A percentile compares a stretch with the other conserved stretches of the same genome.
Evolutionary conservation across 2,888 invertebrate genomes (phyloP).

Genomic region (Drosophila seclusa): DNA sequence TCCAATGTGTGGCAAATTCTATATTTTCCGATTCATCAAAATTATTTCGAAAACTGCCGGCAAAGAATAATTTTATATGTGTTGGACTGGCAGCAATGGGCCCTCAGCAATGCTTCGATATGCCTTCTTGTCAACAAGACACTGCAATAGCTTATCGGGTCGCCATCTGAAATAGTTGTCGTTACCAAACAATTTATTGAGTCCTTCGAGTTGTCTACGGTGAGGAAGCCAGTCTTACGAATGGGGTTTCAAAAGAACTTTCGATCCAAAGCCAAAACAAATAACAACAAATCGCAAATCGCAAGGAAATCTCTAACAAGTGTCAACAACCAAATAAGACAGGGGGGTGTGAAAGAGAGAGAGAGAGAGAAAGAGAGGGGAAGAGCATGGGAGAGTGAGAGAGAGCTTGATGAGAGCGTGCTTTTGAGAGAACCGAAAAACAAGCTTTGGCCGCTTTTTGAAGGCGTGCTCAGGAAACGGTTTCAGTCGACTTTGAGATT

Average conservation of each 20-base stretch:
- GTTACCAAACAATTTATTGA: slow-evolving; percentile 55
- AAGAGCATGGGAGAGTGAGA: slow-evolving; percentile 20
- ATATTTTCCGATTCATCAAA: background rate
- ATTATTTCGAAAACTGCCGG: background rate
- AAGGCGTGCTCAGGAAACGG: slow-evolving; percentile 48
- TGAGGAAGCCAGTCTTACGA: slow-evolving; percentile 7
- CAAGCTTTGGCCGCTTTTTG: slow-evolving; percentile 33
- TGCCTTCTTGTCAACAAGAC: background rate
- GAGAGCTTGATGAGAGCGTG: slow-evolving; percentile 39
- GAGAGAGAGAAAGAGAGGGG: slow-evolving; percentile 10
- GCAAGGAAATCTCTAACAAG: slow-evolving; percentile 72
- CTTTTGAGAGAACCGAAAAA: slow-evolving; percentile 24
- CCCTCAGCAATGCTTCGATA: background rate
- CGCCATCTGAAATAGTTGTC: slow-evolving; percentile 48
- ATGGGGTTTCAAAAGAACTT: slow-evolving; percentile 35
- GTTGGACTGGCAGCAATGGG: background rate
- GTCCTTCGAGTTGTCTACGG: slow-evolving; percentile 46
- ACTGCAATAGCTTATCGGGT: slow-evolving; percentile 44
- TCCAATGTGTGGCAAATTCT: background rate
- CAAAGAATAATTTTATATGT: background rate
- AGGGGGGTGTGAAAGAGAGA: slow-evolving; percentile 10
- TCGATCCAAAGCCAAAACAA: slow-evolving; percentile 41
- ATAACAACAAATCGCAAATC: slow-evolving; percentile 24
- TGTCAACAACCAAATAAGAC: slow-evolving; percentile 47
- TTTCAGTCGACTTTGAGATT: slow-evolving; percentile 64